Conservation (phyloP, 2,113 vertebrate genomes). For the Phyllostomus discolor region DNA sequence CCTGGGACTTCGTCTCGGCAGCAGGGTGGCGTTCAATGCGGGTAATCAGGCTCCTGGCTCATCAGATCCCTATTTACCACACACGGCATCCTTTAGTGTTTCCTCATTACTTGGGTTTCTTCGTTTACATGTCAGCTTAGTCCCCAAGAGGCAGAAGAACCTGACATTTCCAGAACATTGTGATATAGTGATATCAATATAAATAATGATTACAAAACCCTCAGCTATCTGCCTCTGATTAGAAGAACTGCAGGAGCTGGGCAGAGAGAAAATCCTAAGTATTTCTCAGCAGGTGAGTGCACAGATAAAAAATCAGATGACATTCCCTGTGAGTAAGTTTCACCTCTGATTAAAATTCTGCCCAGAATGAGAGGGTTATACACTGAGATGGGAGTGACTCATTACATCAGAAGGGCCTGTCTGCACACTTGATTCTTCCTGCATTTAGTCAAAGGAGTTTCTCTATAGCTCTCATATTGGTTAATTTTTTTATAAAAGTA, state of each 20-base stretch:
- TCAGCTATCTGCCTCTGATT: neutral
- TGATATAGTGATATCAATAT: neutral
- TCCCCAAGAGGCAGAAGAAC: neutral
- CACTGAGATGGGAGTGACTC: slow-evolving; percentile 14
- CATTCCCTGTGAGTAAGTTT: neutral
- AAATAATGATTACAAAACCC: neutral
- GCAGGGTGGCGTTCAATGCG: accelerated
- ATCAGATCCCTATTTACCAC: neutral
- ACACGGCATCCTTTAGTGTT: neutral
- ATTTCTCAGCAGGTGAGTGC: slow-evolving; percentile 32
- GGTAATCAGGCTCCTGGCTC: accelerated
- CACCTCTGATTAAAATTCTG: slow-evolving; percentile 57
- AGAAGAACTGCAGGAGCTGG: neutral
- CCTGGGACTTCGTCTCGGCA: neutral
- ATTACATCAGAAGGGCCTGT: slow-evolving; percentile 1
- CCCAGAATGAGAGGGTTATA: neutral
- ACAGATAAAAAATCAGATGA: slow-evolving; percentile 23
- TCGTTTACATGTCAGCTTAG: neutral
- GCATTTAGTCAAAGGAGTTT: neutral
- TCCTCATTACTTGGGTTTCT: neutral
- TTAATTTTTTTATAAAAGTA: neutral
- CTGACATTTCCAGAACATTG: neutral
- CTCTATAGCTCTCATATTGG: neutral
- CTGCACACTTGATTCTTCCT: neutral
- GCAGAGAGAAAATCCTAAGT: neutral